phyloP scores from a whole-genome alignment of 2,797 vertebrate species.

The Aplochiton taeniatus region DNA sequence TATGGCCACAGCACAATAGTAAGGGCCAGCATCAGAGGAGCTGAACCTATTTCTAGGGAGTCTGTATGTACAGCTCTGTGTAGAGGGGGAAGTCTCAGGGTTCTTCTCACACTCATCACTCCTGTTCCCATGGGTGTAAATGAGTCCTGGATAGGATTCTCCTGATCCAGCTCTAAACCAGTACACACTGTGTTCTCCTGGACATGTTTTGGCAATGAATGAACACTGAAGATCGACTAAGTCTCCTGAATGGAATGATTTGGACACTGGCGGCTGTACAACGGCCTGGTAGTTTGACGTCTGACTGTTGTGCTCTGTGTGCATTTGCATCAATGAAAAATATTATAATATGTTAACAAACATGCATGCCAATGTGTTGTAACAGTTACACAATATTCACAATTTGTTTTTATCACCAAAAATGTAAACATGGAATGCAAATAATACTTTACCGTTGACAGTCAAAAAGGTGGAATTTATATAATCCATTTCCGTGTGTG shows the following conservation, averaged over 20 bases:
- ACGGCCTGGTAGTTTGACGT: background rate
- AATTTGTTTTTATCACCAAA: no score
- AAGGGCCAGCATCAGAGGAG: slow-evolving; percentile 30
- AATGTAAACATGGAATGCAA: no score
- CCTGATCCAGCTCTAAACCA: slow-evolving; percentile 27
- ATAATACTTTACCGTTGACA: no score
- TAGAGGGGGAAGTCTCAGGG: background rate
- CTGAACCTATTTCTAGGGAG: slow-evolving; percentile 29
- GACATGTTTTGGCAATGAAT: slow-evolving; percentile 22
- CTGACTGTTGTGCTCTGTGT: no score
- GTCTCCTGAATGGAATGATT: slow-evolving; percentile 21
- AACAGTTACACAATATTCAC: no score
- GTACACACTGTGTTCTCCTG: slow-evolving; percentile 10
- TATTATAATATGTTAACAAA: no score
- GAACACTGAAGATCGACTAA: slow-evolving; percentile 41
- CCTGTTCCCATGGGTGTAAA: slow-evolving; percentile 1
- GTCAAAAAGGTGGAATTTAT: no score
- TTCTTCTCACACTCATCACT: slow-evolving; percentile 1
- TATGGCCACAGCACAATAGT: slow-evolving; percentile 50
- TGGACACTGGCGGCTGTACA: background rate
- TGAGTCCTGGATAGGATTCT: slow-evolving; percentile 4
- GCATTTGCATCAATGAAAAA: no score
- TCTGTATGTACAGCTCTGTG: slow-evolving; percentile 38
- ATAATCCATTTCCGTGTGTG: no score
- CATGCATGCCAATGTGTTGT: no score